Conservation (phyloP, 2,113 vertebrate species). For the Oenanthe oenanthe region DNA sequence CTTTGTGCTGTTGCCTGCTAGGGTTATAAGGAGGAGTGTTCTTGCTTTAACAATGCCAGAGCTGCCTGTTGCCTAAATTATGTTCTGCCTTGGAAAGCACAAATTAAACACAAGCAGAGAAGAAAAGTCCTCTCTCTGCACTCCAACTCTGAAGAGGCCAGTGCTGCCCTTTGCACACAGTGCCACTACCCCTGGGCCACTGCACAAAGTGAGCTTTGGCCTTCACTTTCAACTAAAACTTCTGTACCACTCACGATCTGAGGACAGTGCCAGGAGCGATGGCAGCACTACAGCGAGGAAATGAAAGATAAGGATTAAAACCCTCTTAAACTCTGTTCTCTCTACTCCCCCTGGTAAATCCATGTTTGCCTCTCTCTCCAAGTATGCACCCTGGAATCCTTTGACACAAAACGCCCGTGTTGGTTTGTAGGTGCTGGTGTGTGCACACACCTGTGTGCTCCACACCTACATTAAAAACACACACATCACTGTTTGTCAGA, state of each 20-base stretch:
- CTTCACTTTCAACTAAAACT: neutral
- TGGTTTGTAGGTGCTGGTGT: neutral
- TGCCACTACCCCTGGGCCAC: neutral
- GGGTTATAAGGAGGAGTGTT: fast-evolving
- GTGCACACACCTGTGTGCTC: neutral
- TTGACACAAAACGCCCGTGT: neutral
- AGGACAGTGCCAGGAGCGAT: neutral
- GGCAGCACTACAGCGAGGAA: neutral
- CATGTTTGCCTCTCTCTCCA: neutral
- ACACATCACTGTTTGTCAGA: neutral
- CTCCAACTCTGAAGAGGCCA: neutral
- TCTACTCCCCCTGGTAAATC: neutral
- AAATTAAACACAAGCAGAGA: neutral
- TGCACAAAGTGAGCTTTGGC: neutral
- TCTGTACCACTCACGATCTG: neutral
- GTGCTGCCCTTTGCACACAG: neutral
- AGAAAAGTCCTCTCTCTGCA: neutral
- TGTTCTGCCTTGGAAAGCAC: neutral
- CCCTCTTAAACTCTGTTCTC: neutral
- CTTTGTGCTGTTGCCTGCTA: neutral
- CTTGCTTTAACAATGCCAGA: neutral
- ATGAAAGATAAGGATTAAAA: conserved; percentile 20
- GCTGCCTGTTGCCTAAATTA: neutral
- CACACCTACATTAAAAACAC: neutral
- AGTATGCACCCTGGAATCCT: fast-evolving